A percentile compares a stretch with the other conserved stretches of the same genome.
These are phyloP conservation scores for Notothenia rossii DNA, from an alignment of 2,113 vertebrate species.

Conservation along the genomic window DNA sequence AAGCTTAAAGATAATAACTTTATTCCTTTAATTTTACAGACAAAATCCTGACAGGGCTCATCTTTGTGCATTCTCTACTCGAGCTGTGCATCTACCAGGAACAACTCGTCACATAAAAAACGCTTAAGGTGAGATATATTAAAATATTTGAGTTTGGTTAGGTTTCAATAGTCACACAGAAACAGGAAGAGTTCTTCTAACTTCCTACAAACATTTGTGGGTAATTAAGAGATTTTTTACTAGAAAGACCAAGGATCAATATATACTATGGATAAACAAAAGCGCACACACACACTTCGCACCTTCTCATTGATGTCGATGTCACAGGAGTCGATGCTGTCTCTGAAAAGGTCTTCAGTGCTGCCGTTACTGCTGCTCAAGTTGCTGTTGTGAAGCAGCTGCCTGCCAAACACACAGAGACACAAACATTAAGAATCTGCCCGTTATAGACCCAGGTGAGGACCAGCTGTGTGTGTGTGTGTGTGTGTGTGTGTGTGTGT, in stretches of 20 bases:
- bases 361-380: slow-evolving; percentile 97
- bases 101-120: background rate
- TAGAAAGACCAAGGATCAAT: background rate
- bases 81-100: slow-evolving; percentile 11
- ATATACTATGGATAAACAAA: background rate
- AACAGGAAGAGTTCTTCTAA: background rate
- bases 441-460: slow-evolving; percentile 13
- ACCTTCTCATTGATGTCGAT: slow-evolving; percentile 97
- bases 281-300: slow-evolving; percentile 19
- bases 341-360: slow-evolving; percentile 96
- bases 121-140: background rate
- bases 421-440: slow-evolving; percentile 14
- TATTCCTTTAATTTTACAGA: slow-evolving; percentile 2
- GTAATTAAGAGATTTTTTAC: background rate
- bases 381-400: slow-evolving; percentile 96
- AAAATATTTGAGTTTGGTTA: background rate
- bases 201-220: background rate
- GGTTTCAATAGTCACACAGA: background rate
- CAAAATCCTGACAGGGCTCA: slow-evolving; percentile 9
- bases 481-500: too few relatives aligned
- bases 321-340: slow-evolving; percentile 96
- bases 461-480: slow-evolving; percentile 11
- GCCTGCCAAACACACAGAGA: slow-evolving; percentile 82
- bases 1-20: background rate
- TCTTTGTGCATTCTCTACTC: slow-evolving; percentile 1